These are phyloP conservation scores for Erebia palarica DNA, from an alignment of 2,888 invertebrate species.

Conservation along the genomic window DNA sequence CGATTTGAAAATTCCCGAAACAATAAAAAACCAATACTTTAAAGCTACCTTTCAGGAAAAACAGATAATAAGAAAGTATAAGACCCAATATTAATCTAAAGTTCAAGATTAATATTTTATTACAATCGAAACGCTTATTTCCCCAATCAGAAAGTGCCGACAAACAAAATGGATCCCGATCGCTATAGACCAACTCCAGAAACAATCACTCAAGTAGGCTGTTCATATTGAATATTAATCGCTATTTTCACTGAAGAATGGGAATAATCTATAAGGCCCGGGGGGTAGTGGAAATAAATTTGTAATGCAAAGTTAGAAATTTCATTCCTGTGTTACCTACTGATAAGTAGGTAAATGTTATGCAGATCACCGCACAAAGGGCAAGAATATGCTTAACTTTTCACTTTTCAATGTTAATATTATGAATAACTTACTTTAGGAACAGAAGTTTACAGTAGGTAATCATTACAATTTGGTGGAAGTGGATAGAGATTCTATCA, in stretches of 20 bases:
- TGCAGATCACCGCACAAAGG: constrained; percentile 61
- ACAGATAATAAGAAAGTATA: constrained; percentile 24
- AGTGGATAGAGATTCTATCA: too few species aligned
- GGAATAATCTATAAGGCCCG: constrained; percentile 71
- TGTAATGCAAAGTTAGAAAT: constrained; percentile 82
- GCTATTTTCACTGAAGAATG: constrained; percentile 76
- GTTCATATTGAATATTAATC: constrained; percentile 82
- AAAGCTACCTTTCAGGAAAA: constrained; percentile 33
- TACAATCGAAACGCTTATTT: constrained; percentile 62
- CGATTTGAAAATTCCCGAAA: neutral
- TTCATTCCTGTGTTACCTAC: constrained; percentile 70
- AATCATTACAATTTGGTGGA: too few species aligned
- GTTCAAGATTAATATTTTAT: constrained; percentile 58
- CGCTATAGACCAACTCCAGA: constrained; percentile 56
- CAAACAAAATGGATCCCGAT: constrained; percentile 62
- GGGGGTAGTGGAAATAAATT: constrained; percentile 75
- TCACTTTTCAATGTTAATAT: constrained; percentile 49
- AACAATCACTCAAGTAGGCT: constrained; percentile 80
- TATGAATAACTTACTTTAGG: too few species aligned
- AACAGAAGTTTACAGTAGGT: too few species aligned
- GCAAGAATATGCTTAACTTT: constrained; percentile 72
- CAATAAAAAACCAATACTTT: neutral
- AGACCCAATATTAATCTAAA: constrained; percentile 45
- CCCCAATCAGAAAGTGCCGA: constrained; percentile 58
- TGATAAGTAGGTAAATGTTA: constrained; percentile 72